A percentile compares a stretch with the other conserved stretches of the same genome.
Conservation (phyloP, 2,888 invertebrate species). For the Amphipoea oculea region DNA sequence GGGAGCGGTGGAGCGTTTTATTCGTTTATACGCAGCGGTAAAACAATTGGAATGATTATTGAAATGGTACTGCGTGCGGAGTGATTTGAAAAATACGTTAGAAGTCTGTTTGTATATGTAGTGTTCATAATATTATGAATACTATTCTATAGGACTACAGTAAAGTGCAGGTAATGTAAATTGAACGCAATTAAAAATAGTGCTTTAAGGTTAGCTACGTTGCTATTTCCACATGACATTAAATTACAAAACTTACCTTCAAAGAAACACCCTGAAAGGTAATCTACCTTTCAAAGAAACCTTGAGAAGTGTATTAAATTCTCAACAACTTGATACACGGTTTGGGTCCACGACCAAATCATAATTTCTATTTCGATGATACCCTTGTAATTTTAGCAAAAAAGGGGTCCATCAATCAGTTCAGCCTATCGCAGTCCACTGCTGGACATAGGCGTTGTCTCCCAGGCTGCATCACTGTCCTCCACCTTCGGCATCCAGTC, state of each 20-base stretch:
- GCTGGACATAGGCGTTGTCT: not conserved
- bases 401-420: not conserved
- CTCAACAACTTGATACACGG: too few relatives aligned
- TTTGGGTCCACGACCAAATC: not conserved
- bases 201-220: not conserved
- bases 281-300: not conserved
- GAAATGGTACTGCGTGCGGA: not conserved
- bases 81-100: not conserved
- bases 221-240: too few relatives aligned
- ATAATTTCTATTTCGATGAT: not conserved
- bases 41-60: conserved; percentile 15
- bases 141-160: not conserved
- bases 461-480: not conserved
- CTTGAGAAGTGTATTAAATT: not conserved
- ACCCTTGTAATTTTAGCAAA: not conserved
- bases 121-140: not conserved
- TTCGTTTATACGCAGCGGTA: conserved; percentile 13
- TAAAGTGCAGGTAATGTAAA: not conserved
- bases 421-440: not conserved
- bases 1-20: conserved; percentile 18
- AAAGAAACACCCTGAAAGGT: not conserved
- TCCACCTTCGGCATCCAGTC: not conserved
- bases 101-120: not conserved
- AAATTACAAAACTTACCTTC: not conserved
- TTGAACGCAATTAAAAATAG: not conserved